Evolutionary conservation across 2,797 vertebrate genomes (phyloP).

Genomic region (Garrulus glandarius): DNA sequence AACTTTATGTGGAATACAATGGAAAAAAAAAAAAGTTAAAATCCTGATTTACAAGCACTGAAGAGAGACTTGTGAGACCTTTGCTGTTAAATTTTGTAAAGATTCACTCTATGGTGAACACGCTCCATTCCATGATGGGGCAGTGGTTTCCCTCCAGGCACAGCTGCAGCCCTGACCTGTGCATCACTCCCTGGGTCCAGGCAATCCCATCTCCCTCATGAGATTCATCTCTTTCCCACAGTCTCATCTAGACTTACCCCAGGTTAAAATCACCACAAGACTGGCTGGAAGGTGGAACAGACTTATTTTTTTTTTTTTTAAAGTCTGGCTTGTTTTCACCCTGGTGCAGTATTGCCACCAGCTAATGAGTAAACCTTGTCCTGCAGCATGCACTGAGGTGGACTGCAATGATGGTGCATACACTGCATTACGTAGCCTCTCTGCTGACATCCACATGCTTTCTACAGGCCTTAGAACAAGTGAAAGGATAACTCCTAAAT

Average conservation of each 20-base stretch:
- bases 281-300: background rate
- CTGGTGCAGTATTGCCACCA: background rate
- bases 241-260: background rate
- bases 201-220: background rate
- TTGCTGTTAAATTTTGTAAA: background rate
- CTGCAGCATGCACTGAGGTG: background rate
- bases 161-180: background rate
- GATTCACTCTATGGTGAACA: background rate
- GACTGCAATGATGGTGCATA: background rate
- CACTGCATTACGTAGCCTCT: background rate
- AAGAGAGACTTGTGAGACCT: background rate
- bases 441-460: accelerated
- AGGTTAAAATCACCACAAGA: background rate
- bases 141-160: background rate
- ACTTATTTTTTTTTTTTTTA: background rate
- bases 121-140: accelerated
- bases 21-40: background rate
- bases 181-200: background rate
- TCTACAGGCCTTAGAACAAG: background rate
- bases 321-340: background rate
- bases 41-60: background rate
- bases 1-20: background rate
- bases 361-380: background rate
- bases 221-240: background rate
- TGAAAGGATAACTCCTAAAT: background rate